Evolutionary conservation across 2,888 invertebrate genomes (phyloP), one percentile per base, ranked within the genome.

Genomic region (Drosophila birchii): DNA sequence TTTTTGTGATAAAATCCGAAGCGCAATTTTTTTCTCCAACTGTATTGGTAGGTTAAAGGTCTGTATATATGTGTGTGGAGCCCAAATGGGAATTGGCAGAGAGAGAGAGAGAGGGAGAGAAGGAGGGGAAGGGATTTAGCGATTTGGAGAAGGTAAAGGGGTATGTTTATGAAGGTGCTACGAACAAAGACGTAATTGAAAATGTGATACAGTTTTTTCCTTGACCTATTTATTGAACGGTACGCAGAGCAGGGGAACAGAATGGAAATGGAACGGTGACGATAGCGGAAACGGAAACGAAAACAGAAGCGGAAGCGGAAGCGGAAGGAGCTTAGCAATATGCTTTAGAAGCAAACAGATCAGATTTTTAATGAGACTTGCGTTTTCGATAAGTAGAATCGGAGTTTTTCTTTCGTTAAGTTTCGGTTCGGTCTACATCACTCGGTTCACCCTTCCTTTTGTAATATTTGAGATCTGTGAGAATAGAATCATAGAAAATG

Each of bases 101-200:
- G 38, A 36, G 43, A 14, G 3, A 41, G 43, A 23, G 23, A 45
- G 45, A 45, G n/a, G n/a, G 23, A 44, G 23, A 23, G 43, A 23
- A 7, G 14, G 45, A 45, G 26, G 26, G 45, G 26, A 41, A 11
- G 41, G 20, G 32, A 43, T 18, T 51, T 32, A 18, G 43, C 32
- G 45, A 11, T 36, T 16, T 23, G 67, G 51, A 54, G 39, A 18
- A 68, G 54, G 39, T 32, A 53, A 53, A 5, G 16, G 83, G 68
- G 78, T 80, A 80, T 85, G 78, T 68, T 78, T 79, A 76, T 83
- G 89, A 84, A 90, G 92, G 92, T 92, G 92, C 92, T 92, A 92
- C 89, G 88, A 91, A 91, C 91, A 91, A 92, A 92, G 89, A 91
- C 90, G 92, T 91, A 92, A 91, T 86, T 87, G 86, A 92, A 92